Conservation (phyloP, 2,888 invertebrate species). For the Eilema griseolum region DNA sequence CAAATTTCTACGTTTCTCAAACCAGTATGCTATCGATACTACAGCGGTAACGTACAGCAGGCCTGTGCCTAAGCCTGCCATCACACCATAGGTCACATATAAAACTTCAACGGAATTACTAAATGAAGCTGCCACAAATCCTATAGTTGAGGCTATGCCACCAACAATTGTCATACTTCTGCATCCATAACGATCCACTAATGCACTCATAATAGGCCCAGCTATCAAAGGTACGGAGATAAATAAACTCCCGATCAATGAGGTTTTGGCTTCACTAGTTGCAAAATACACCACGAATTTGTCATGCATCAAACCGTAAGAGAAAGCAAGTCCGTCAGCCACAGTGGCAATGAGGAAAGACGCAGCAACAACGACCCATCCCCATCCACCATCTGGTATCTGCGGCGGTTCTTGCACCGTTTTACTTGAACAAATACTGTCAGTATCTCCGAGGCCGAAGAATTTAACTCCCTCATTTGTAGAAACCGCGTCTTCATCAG, state of each 20-base stretch:
- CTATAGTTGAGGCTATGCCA: constrained; percentile 90
- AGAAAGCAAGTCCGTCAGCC: constrained; percentile 97
- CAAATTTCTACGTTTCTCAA: constrained; percentile 94
- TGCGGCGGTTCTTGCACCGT: constrained; percentile 82
- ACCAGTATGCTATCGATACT: constrained; percentile 97
- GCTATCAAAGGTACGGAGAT: constrained; percentile 95
- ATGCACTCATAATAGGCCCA: constrained; percentile 94
- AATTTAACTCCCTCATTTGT: constrained; percentile 84
- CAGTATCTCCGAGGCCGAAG: constrained; percentile 82
- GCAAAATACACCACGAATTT: constrained; percentile 92
- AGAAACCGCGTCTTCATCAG: constrained; percentile 78
- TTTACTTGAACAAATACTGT: constrained; percentile 81
- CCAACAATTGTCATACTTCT: constrained; percentile 91
- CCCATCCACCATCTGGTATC: constrained; percentile 95
- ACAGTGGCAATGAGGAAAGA: constrained; percentile 95
- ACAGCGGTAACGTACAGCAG: constrained; percentile 96
- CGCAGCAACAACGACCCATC: constrained; percentile 96
- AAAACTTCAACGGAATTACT: constrained; percentile 91
- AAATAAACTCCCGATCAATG: constrained; percentile 95
- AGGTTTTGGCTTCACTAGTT: constrained; percentile 93
- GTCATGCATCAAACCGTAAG: constrained; percentile 95
- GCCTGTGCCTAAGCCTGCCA: constrained; percentile 94
- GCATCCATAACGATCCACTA: constrained; percentile 95
- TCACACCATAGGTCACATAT: constrained; percentile 93
- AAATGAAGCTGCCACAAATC: constrained; percentile 92